Conservation (phyloP, 1,140 invertebrate genomes). For the Cydia pomonella region DNA sequence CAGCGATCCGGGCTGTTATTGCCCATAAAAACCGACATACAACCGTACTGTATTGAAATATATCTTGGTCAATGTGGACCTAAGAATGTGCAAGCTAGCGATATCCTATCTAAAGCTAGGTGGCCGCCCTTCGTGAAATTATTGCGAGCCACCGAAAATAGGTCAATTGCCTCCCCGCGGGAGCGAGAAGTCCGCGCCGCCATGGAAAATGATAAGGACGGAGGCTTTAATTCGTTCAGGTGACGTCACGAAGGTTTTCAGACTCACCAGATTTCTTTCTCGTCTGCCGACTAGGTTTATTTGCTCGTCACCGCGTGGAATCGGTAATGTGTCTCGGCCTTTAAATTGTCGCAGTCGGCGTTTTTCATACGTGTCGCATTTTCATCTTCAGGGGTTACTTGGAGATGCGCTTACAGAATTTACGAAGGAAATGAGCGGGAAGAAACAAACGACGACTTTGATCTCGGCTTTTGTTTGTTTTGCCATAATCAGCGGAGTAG, state of each 20-base stretch:
- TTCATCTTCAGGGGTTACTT: constrained; percentile 38
- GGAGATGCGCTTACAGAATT: constrained; percentile 39
- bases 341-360: constrained; percentile 39
- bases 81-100: constrained; percentile 63
- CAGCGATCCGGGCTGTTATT: constrained; percentile 39
- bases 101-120: constrained; percentile 63
- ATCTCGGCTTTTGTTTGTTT: constrained; percentile 55
- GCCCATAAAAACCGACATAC: constrained; percentile 45
- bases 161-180: constrained; percentile 73
- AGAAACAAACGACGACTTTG: constrained; percentile 56
- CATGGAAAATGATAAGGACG: constrained; percentile 56
- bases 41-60: constrained; percentile 44
- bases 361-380: constrained; percentile 48
- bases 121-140: constrained; percentile 74
- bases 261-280: constrained; percentile 60
- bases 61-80: constrained; percentile 52
- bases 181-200: constrained; percentile 50
- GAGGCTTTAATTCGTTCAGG: constrained; percentile 71
- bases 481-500: constrained; percentile 47
- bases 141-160: constrained; percentile 77
- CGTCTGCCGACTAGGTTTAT: constrained; percentile 43
- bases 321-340: constrained; percentile 48
- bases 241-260: constrained; percentile 73
- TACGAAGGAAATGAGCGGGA: constrained; percentile 54
- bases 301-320: constrained; percentile 43